Conservation (phyloP, 1,140 invertebrate genomes). For the Neodiprion pinetum region DNA sequence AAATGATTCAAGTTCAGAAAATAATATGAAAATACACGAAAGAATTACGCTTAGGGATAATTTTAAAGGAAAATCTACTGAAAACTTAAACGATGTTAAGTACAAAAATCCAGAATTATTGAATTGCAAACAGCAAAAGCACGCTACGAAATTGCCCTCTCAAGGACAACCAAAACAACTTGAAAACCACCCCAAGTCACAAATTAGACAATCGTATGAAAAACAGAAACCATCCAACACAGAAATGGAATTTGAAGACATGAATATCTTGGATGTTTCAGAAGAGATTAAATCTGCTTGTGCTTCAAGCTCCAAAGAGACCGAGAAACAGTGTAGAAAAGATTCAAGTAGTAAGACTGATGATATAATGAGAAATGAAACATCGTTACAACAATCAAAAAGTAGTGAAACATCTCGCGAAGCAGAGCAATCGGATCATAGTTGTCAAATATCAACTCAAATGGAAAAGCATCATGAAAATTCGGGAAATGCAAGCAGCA, state of each 20-base stretch:
- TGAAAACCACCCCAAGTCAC: conserved; percentile 35
- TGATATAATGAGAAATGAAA: conserved; percentile 18
- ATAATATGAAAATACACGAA: conserved; percentile 39
- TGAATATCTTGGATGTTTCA: conserved; percentile 38
- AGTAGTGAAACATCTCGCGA: conserved; percentile 28
- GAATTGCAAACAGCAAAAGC: conserved; percentile 36
- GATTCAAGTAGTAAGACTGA: not conserved
- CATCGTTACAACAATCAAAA: conserved; percentile 32
- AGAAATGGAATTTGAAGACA: conserved; percentile 41
- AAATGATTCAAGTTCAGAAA: conserved; percentile 43
- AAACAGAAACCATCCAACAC: conserved; percentile 44
- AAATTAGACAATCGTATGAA: conserved; percentile 41
- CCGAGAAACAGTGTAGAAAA: conserved; percentile 20
- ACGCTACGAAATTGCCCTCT: conserved; percentile 30
- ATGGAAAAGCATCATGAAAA: conserved; percentile 25
- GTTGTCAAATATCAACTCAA: conserved; percentile 12
- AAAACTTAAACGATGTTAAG: conserved; percentile 43
- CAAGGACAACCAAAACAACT: conserved; percentile 33
- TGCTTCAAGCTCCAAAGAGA: conserved; percentile 39
- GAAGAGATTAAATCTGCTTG: conserved; percentile 41
- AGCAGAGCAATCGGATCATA: conserved; percentile 22
- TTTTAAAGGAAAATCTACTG: conserved; percentile 35
- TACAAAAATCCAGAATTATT: conserved; percentile 36
- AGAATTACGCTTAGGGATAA: conserved; percentile 44
- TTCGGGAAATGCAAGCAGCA: conserved; percentile 29